Conservation (phyloP, 2,797 vertebrate species). For the Xiphorhynchus erythropygius region DNA sequence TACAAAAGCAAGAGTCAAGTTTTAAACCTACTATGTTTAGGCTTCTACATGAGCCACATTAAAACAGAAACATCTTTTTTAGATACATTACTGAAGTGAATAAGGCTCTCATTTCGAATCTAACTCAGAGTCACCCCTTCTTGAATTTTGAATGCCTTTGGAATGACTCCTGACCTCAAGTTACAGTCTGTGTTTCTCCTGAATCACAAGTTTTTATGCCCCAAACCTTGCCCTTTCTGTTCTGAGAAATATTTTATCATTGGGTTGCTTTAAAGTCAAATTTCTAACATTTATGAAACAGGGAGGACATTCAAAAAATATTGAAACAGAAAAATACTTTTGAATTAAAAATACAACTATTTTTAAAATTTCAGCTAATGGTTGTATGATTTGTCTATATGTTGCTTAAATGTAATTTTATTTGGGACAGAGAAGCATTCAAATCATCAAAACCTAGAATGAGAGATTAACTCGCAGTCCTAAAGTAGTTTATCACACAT, state of each 20-base stretch:
- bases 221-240: background rate
- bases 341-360: background rate
- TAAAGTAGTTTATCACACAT: rapidly evolving
- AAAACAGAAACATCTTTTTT: background rate
- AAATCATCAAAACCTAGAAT: background rate
- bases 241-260: background rate
- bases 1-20: background rate
- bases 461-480: background rate
- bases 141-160: background rate
- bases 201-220: background rate
- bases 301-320: background rate
- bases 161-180: background rate
- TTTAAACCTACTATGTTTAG: background rate
- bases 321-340: background rate
- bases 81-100: background rate
- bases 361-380: background rate
- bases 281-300: background rate
- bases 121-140: background rate
- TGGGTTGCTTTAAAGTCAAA: background rate
- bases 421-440: background rate
- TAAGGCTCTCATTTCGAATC: background rate
- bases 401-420: background rate
- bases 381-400: background rate
- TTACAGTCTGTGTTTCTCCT: background rate
- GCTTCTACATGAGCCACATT: background rate